A percentile compares a stretch with the other conserved stretches of the same genome.
phyloP scores from a whole-genome alignment of 2,888 invertebrate genomes.

The Keiferia lycopersicella region DNA sequence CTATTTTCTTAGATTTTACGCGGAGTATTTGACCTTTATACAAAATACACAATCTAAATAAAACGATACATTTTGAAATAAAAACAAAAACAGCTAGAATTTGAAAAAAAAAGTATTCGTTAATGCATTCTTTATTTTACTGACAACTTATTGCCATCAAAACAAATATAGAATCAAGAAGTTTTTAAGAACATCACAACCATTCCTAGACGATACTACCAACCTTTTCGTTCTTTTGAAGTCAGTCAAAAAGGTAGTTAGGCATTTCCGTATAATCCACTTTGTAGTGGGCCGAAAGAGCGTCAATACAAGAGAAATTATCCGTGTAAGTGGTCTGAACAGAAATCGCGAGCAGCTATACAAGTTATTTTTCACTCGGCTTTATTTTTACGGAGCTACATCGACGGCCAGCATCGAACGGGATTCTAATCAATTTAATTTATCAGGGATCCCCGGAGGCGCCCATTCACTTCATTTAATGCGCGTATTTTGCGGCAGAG shows the following conservation, averaged over 20 bases:
- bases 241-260: not conserved
- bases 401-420: slow-evolving; percentile 72
- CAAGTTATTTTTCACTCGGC: slow-evolving; percentile 72
- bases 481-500: slow-evolving; percentile 81
- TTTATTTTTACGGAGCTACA: slow-evolving; percentile 76
- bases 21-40: not conserved
- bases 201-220: too few species aligned
- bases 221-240: too few species aligned
- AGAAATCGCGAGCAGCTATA: slow-evolving; percentile 54
- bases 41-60: not conserved
- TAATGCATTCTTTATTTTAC: too few species aligned
- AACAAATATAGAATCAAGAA: too few species aligned
- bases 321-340: slow-evolving; percentile 49
- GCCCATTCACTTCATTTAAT: slow-evolving; percentile 81
- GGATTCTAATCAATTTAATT: slow-evolving; percentile 82
- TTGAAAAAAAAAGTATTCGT: not conserved
- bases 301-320: slow-evolving; percentile 43
- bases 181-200: too few species aligned
- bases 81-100: too few species aligned
- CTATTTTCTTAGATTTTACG: slow-evolving; percentile 21
- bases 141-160: too few species aligned
- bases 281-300: slow-evolving; percentile 18
- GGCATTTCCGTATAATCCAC: slow-evolving; percentile 19
- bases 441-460: slow-evolving; percentile 80
- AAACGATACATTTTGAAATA: not conserved